Base-by-base conservation (phyloP, 2,888 invertebrate genomes). In the Apodemia zela region DNA sequence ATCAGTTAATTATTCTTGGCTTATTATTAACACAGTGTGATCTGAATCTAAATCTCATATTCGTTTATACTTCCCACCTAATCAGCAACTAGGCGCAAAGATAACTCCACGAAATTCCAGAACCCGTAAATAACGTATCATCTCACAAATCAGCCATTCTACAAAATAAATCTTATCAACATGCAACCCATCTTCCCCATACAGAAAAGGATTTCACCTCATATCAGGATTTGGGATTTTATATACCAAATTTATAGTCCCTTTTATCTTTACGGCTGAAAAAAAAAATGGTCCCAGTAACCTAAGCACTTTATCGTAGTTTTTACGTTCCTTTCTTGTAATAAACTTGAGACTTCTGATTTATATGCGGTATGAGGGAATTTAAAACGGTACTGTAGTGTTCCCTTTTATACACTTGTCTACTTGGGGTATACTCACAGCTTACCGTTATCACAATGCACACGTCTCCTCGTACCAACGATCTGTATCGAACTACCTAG, bases 301-400 rank as follows among this genome's bases (percentile, higher is more conserved):
- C 21, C 25, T 54, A 54, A 21, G 54, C 25, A 25, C 25, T 54
- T 54, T 54, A 54, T 54, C 54, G 54, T 54, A 54, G 54, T 54
- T 54, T 51, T 54, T 54, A 54, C 54, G 54, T 54, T 54, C 54
- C 15, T 54, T 54, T 15, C 25, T 21, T 25, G 54, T 25, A 54
- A 54, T 54, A 54, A 54, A 54, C 15, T 54, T 54, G 25, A 13
- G 25, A 5, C 54, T 7, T 29, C 25, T 54, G 13, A 54, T 54
- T 25, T 54, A 54, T 54, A 29, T 5, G 25, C 25, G 13, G 15
- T 7, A 54, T 25, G 5, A 21, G 5, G 21, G 54, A 54, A 54
- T 54, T 25, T 54, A 25, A 54, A 54, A 25, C 10, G 54, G 6
- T 21, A 13, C n/a, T n/a, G n/a, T n/a, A n/a, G n/a, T n/a, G n/a